Base-by-base conservation (phyloP, 2,797 vertebrate species). In the Lateolabrax maculatus region DNA sequence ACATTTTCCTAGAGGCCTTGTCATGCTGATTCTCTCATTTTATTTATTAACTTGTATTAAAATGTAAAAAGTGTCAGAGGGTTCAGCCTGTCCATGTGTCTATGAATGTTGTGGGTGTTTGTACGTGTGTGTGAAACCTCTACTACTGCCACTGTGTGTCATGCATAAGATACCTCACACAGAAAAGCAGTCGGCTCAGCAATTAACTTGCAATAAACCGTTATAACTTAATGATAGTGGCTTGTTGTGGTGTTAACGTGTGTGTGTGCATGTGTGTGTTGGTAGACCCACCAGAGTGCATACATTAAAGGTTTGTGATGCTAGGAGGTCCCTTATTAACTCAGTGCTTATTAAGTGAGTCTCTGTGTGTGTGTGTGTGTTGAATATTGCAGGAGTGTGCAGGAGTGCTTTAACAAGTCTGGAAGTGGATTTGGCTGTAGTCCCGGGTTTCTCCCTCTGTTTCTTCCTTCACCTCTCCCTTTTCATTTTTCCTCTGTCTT, bases 331-430 rank as follows among this genome's bases (percentile, higher is more conserved):
- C 75, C 83, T 75, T 78, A 85, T 90, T 83, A 89, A 84, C 34
- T 75, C 62, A 34, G 12, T 70, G 66, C 77, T 75, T 67, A 56
- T 60, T 70, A 55, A 75, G 72, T 72, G 63, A 60, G 71, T 86
- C 60, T 41, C 37, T 65, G 58, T 68, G 60, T 52, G 48, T 71
- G 55, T 57, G 49, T 70, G 69, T 75, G 53, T 41, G 60, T 46
- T 82, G 46, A 73, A 68, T 69, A 64, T 73, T 70, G 79, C 71
- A 79, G 72, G 15, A 66, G 74, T 77, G 78, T 83, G 75, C 75
- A 71, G 72, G 77, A 71, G 23, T 51, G 19, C 79, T 93, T 91
- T 90, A 89, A 94, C 80, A 78, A 87, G 86, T 77, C 86, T 93
- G 89, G 92, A 91, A 69, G 84, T 81, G 79, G 79, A 83, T 84